These are phyloP conservation scores for Setophaga petechia DNA, from an alignment of 2,113 vertebrate species.

Conservation along the genomic window DNA sequence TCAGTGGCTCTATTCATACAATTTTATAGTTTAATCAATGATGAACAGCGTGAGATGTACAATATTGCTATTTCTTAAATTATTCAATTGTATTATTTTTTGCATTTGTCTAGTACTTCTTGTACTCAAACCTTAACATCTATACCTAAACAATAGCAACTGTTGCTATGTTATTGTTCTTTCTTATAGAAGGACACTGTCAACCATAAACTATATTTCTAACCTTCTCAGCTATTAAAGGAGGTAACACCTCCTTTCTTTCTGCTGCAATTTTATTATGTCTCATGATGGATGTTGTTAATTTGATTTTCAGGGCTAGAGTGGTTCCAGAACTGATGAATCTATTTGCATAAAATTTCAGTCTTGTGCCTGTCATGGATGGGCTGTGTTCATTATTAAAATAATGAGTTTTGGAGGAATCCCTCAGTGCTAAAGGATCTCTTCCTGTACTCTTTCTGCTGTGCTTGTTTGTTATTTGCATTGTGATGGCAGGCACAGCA, in stretches of 20 bases:
- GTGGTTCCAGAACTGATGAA: background rate
- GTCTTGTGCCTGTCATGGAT: slow-evolving; percentile 12
- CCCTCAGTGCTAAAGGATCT: background rate
- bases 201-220: background rate
- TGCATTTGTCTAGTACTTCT: background rate
- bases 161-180: slow-evolving; percentile 23
- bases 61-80: background rate
- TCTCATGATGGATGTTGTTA: background rate
- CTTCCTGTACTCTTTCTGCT: background rate
- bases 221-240: background rate
- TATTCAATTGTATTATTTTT: background rate
- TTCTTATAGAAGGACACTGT: background rate
- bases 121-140: background rate
- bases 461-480: background rate
- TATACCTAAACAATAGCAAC: background rate
- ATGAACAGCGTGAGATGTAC: background rate
- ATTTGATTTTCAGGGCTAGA: slow-evolving; percentile 38
- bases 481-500: background rate
- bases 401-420: slow-evolving; percentile 12
- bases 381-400: slow-evolving; percentile 20
- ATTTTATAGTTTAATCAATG: background rate
- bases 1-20: background rate
- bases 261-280: background rate
- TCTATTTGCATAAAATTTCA: slow-evolving; percentile 29
- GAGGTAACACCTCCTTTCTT: background rate